Percentiles rank a stretch among this genome's conserved stretches.
Evolutionary conservation across 2,113 vertebrate species (phyloP).

Genomic region (Gasterosteus nipponicus): DNA sequence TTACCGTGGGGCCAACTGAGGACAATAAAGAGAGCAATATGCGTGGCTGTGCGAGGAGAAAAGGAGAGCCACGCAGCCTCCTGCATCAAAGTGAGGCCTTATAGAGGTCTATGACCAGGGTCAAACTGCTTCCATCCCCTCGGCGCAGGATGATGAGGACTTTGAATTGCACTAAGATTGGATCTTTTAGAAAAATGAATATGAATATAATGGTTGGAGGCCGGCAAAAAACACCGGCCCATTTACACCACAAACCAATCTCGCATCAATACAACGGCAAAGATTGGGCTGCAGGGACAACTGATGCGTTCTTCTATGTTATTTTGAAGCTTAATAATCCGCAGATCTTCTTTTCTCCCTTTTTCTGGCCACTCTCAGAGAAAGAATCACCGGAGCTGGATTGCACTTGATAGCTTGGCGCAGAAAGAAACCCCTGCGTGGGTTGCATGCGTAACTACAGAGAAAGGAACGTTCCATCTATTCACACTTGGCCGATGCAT

Average conservation of each 20-base stretch:
- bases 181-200: conserved; percentile 63
- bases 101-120: conserved; percentile 35
- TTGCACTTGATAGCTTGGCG: conserved; percentile 44
- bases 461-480: not conserved
- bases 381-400: conserved; percentile 52
- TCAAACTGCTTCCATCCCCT: conserved; percentile 59
- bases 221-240: conserved; percentile 51
- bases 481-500: not conserved
- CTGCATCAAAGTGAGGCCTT: conserved; percentile 8
- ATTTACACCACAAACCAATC: conserved; percentile 67
- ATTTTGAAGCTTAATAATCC: conserved; percentile 44
- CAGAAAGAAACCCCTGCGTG: conserved; percentile 10
- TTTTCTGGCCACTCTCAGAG: conserved; percentile 29
- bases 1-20: conserved; percentile 2
- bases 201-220: conserved; percentile 60
- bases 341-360: conserved; percentile 19
- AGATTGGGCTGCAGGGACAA: conserved; percentile 48
- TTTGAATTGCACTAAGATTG: conserved; percentile 68
- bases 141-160: conserved; percentile 47
- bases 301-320: conserved; percentile 27
- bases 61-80: conserved; percentile 19
- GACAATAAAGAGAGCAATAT: conserved; percentile 37
- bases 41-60: conserved; percentile 11
- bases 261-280: conserved; percentile 54
- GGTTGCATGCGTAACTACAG: not conserved